Evolutionary conservation across 2,888 invertebrate genomes (phyloP), one percentile per base, ranked within the genome.

Genomic region (Apodemia hepburni): DNA sequence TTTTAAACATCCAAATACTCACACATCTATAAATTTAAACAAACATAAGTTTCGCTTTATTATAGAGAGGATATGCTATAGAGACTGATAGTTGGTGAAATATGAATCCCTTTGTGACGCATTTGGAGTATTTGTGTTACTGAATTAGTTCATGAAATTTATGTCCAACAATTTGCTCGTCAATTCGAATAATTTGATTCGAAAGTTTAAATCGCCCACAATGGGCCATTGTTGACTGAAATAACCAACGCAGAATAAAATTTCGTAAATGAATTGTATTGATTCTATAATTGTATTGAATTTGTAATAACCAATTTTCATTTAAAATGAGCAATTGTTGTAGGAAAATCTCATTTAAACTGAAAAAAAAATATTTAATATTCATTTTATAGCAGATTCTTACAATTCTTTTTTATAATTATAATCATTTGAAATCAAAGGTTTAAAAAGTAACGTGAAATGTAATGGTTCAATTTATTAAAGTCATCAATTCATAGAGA

Each of bases 121-220:
- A 18, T 22, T 51, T 22, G 51, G 22, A 12, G 51, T 51, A 12
- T 27, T 51, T 27, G 51, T 27, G 12, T 51, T 51, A 51, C 51
- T 51, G 51, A 51, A 22, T 51, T 51, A 51, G 51, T 51, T 51
- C 51, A 51, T 9, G 22, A 22, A 51, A 51, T 51, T 51, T 51
- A 51, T 51, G 51, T 51, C 18, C 22, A 51, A 51, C 51, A 51
- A 51, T 51, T 51, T 22, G 51, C 22, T 27, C 51, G 51, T 51
- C 54, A 54, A 27, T 54, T 54, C 54, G 54, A 54, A 54, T 54
- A 54, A 54, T 54, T 54, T 54, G 18, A 27, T 54, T 42, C 11
- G 54, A 54, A 54, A 54, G 54, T 54, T 54, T 54, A 54, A 54
- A 54, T 54, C 27, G 27, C 12, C 54, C 54, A 12, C 54, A 54